These are phyloP conservation scores for Agapostemon virescens DNA, from an alignment of 2,888 invertebrate genomes.

Conservation along the genomic window DNA sequence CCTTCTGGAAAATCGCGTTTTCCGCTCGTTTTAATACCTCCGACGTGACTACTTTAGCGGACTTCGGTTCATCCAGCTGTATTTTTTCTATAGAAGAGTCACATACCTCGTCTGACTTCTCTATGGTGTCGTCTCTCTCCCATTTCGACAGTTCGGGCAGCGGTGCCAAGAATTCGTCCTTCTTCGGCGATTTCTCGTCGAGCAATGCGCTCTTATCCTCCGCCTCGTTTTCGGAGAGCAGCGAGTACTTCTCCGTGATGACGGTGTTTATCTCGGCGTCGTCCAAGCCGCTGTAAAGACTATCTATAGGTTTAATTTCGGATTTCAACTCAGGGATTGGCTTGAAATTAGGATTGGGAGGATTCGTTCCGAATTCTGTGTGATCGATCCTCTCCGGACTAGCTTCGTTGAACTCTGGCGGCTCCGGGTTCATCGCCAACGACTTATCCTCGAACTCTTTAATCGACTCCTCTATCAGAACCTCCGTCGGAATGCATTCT, in stretches of 20 bases:
- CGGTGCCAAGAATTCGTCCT: conserved; percentile 86
- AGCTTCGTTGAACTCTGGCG: conserved; percentile 70
- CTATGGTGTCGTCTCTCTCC: conserved; percentile 86
- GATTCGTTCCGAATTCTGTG: conserved; percentile 75
- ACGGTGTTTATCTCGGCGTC: conserved; percentile 75
- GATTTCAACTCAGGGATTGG: conserved; percentile 75
- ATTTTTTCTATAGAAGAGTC: conserved; percentile 80
- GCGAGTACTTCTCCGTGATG: conserved; percentile 72
- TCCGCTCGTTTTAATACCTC: conserved; percentile 95
- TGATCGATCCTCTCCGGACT: conserved; percentile 61
- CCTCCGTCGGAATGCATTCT: conserved; percentile 55
- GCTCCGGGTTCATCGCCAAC: conserved; percentile 76
- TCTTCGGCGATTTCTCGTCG: conserved; percentile 72
- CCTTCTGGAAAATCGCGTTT: conserved; percentile 94
- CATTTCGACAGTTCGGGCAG: conserved; percentile 93
- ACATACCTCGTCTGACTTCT: conserved; percentile 79
- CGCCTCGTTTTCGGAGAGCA: conserved; percentile 66
- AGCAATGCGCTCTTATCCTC: conserved; percentile 64
- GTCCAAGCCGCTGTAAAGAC: conserved; percentile 77
- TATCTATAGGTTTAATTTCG: conserved; percentile 75
- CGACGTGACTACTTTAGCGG: conserved; percentile 87
- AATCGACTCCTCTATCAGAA: conserved; percentile 45
- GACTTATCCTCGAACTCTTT: conserved; percentile 76
- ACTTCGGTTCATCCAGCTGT: conserved; percentile 72
- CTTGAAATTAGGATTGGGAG: conserved; percentile 78